These are phyloP conservation scores for Dascyllus trimaculatus DNA, from an alignment of 2,113 vertebrate genomes.

Conservation along the genomic window DNA sequence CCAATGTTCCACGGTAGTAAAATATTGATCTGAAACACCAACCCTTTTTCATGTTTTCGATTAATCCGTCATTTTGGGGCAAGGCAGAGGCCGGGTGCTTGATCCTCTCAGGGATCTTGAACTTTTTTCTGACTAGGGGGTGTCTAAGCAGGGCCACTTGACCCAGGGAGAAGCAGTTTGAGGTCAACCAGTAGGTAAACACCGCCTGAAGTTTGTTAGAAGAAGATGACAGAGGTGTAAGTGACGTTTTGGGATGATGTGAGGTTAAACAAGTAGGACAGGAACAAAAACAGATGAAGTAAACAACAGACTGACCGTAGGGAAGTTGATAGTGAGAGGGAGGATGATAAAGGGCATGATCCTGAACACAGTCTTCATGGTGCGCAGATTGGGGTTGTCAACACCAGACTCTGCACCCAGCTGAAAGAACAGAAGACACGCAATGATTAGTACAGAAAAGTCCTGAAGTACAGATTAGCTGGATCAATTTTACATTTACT, in stretches of 20 bases:
- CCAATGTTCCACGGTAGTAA: no score
- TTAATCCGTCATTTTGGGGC: conserved; percentile 82
- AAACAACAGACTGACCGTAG: conserved; percentile 82
- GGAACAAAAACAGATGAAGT: background rate
- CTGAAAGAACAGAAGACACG: conserved; percentile 50
- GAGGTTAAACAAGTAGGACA: background rate
- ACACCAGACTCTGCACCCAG: conserved; percentile 90
- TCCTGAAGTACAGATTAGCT: background rate
- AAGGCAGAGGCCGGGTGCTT: conserved; percentile 74
- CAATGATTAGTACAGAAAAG: background rate
- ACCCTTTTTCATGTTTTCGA: conserved; percentile 87
- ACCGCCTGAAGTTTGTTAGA: conserved; percentile 82
- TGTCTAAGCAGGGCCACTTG: conserved; percentile 88
- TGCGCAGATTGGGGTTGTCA: conserved; percentile 87
- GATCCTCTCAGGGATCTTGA: conserved; percentile 86
- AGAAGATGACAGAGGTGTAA: background rate
- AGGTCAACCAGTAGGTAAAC: conserved; percentile 93
- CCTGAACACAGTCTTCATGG: conserved; percentile 90
- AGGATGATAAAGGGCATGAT: conserved; percentile 90
- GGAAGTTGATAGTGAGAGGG: conserved; percentile 92
- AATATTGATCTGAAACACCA: background rate
- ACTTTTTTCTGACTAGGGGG: conserved; percentile 80
- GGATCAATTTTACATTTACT: no score
- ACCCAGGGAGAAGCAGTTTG: conserved; percentile 89
- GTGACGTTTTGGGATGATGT: background rate